Evolutionary conservation across 2,113 vertebrate genomes (phyloP).

Genomic region (Mungos mungo): DNA sequence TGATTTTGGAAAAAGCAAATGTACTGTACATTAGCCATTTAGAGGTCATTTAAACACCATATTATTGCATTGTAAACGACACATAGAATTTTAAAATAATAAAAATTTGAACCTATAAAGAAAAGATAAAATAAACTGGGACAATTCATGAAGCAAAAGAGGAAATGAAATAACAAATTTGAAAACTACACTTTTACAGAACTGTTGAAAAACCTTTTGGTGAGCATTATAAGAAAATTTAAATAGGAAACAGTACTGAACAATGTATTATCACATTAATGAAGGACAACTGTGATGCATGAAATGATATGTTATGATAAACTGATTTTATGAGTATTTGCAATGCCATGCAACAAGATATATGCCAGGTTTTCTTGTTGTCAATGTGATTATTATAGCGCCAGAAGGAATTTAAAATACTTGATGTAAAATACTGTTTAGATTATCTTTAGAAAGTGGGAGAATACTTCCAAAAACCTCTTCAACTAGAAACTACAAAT

Average conservation of each 20-base stretch:
- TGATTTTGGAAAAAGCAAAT: slow-evolving; percentile 85
- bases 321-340: slow-evolving; percentile 37
- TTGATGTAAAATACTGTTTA: slow-evolving; percentile 38
- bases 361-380: slow-evolving; percentile 17
- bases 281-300: slow-evolving; percentile 14
- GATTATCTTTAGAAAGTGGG: neutral
- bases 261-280: slow-evolving; percentile 24
- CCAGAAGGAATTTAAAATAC: neutral
- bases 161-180: neutral
- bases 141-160: neutral
- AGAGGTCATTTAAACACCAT: slow-evolving; percentile 94
- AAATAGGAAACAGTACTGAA: neutral
- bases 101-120: slow-evolving; percentile 96
- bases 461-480: slow-evolving; percentile 7
- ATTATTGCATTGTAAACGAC: slow-evolving; percentile 98
- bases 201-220: neutral
- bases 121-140: neutral
- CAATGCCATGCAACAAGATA: slow-evolving; percentile 26
- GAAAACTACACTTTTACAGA: neutral
- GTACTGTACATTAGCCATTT: slow-evolving; percentile 98
- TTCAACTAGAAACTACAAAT: neutral
- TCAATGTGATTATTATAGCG: neutral
- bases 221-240: neutral
- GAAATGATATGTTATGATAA: slow-evolving; percentile 32
- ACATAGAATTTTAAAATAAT: slow-evolving; percentile 99